Base-by-base conservation (phyloP, 1,140 invertebrate species). In the Hirudo medicinalis region DNA sequence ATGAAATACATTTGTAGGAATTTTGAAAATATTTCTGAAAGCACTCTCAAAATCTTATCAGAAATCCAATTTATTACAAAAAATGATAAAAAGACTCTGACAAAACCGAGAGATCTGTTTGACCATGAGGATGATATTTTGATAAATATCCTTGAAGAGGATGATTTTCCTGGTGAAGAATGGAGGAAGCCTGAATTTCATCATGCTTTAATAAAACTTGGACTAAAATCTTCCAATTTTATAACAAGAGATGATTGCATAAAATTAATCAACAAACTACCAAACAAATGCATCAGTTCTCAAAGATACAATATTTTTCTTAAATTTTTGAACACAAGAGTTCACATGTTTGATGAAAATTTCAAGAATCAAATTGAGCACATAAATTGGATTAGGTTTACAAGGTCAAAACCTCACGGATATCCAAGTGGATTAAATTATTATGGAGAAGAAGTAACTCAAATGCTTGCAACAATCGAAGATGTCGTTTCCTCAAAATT, bases 401-500 rank as follows among this genome's bases (percentile, higher is more conserved):
- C 3, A 13, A 49, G 6, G n/a, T 22, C n/a, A 5, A 43, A 53
- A 22, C 53, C 69, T 2, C 22, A 49, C 19, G 53, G 53, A 36
- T 70, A 70, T 54, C 36, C 69, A 27, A 6, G 2, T n/a, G 40
- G 19, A 53, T 25, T 70, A 25, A 25, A 54, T 9, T 54, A 49
- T 32, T 53, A 49, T 49, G 69, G 69, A 22, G 53, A 70, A 22
- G 19, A 36, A 53, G 22, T 22, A 22, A 53, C 40, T 49, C 43
- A 70, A 36, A 25, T 9, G 11, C 2, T 53, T 6, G 69, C 69
- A 70, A 22, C 36, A 19, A 25, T 27, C 9, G 5, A 25, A 8
- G 43, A 70, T n/a, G 49, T 70, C 9, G 40, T 27, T 70, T 70
- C 69, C 6, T 54, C 69, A 25, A 54, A 25, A 43, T 32, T 53